Percentiles rank a stretch among this genome's conserved stretches.
phyloP scores from a whole-genome alignment of 2,888 invertebrate genomes.

The Heliconius sara region DNA sequence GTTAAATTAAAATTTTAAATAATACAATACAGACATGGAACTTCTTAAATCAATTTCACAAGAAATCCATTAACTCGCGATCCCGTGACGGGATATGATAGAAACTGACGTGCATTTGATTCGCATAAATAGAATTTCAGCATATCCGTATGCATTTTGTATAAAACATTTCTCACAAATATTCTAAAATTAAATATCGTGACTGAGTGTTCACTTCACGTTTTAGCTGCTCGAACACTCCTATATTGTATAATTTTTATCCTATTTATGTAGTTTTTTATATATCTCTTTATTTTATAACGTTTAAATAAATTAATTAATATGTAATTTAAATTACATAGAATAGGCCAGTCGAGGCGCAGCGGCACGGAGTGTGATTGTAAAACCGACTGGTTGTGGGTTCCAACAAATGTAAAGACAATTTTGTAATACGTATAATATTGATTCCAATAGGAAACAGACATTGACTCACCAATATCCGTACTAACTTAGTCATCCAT shows the following conservation, averaged over 20 bases:
- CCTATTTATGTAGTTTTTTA: too few relatives aligned
- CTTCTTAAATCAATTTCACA: conserved; percentile 41
- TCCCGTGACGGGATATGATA: conserved; percentile 56
- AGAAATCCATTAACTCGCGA: conserved; percentile 52
- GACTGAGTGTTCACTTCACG: conserved; percentile 45
- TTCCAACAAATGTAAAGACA: too few relatives aligned
- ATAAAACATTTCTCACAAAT: conserved; percentile 48
- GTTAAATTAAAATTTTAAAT: neutral
- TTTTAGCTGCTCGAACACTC: conserved; percentile 32
- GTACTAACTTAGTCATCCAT: neutral
- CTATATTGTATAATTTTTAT: too few relatives aligned
- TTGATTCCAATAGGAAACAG: neutral
- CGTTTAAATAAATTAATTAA: neutral
- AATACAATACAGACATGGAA: neutral
- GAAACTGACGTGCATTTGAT: conserved; percentile 63
- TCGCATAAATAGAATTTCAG: conserved; percentile 72
- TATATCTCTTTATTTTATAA: too few relatives aligned
- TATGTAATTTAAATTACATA: neutral
- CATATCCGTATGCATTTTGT: conserved; percentile 53
- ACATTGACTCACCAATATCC: neutral
- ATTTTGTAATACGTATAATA: too few relatives aligned
- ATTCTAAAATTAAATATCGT: conserved; percentile 52
- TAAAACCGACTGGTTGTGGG: too few relatives aligned
- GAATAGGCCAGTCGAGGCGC: too few relatives aligned
- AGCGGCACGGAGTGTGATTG: too few relatives aligned